Evolutionary conservation across 1,140 invertebrate species (phyloP).

Genomic region (Cotesia vestalis): DNA sequence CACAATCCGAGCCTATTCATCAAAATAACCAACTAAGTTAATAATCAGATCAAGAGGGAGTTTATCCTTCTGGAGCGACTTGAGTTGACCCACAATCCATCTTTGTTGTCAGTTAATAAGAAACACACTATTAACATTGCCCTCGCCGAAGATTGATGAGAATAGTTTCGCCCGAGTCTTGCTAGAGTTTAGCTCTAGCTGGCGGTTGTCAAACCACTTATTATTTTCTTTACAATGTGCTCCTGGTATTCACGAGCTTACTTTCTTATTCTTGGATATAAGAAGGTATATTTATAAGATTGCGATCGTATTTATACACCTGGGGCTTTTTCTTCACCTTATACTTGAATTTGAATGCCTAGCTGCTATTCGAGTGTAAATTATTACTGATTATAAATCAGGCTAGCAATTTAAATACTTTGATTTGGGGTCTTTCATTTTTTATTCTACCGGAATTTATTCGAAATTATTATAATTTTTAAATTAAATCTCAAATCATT

Average conservation of each 20-base stretch:
- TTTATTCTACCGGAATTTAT: too few species aligned
- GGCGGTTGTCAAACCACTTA: too few species aligned
- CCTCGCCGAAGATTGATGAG: constrained; percentile 37
- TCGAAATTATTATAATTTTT: too few species aligned
- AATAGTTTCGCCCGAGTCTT: background rate
- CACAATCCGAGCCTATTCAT: too few species aligned
- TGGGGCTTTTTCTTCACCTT: background rate
- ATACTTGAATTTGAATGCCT: too few species aligned
- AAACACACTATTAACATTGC: constrained; percentile 27
- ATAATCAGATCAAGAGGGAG: background rate
- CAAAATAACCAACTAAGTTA: background rate
- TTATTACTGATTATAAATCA: too few species aligned
- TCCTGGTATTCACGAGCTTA: constrained; percentile 34
- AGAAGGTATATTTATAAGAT: background rate
- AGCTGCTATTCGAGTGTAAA: too few species aligned
- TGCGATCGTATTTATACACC: background rate
- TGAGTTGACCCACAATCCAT: constrained; percentile 34
- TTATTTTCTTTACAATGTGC: constrained; percentile 21
- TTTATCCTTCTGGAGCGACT: background rate
- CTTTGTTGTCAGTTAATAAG: constrained; percentile 44
- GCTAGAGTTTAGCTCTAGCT: too few species aligned
- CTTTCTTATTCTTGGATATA: constrained; percentile 12
- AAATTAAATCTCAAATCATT: too few species aligned
- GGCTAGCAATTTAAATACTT: too few species aligned
- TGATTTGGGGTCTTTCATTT: too few species aligned